A percentile compares a stretch with the other conserved stretches of the same genome.
phyloP scores from a whole-genome alignment of 1,140 invertebrate species.

The Danaus melanippus region DNA sequence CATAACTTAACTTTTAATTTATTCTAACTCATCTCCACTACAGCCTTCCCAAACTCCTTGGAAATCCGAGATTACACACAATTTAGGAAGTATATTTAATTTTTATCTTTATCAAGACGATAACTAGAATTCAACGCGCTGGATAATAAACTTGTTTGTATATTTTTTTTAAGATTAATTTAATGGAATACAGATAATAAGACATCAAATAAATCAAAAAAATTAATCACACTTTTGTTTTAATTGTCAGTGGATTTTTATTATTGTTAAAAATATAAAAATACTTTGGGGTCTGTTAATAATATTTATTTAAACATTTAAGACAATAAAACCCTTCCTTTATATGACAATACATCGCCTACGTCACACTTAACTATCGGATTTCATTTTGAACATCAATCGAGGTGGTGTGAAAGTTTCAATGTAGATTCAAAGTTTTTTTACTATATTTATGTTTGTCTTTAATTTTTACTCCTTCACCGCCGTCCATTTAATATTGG shows the following conservation, averaged over 20 bases:
- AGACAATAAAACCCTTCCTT: slow-evolving; percentile 12
- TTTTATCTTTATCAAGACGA: slow-evolving; percentile 16
- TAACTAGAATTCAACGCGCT: no score
- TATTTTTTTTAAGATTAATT: no score
- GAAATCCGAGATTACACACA: slow-evolving; percentile 43
- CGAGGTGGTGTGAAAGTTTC: slow-evolving; percentile 28
- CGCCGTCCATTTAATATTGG: slow-evolving; percentile 66
- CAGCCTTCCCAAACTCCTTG: slow-evolving; percentile 40
- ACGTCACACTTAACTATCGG: slow-evolving; percentile 48
- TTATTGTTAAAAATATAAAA: no score
- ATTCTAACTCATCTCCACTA: slow-evolving; percentile 55
- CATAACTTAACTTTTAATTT: slow-evolving; percentile 71
- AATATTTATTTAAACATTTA: neutral
- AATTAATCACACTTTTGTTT: no score
- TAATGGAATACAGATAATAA: no score
- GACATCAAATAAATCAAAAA: no score
- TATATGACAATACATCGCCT: slow-evolving; percentile 41
- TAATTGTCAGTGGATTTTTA: no score
- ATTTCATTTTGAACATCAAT: slow-evolving; percentile 57
- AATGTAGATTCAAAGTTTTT: slow-evolving; percentile 55
- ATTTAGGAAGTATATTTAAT: slow-evolving; percentile 28
- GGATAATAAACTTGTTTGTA: no score
- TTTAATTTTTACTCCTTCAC: slow-evolving; percentile 65
- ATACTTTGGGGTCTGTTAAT: no score
- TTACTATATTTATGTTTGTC: slow-evolving; percentile 65